Base-by-base conservation (phyloP, 2,888 invertebrate species). In the Lacanobia wlatinum region DNA sequence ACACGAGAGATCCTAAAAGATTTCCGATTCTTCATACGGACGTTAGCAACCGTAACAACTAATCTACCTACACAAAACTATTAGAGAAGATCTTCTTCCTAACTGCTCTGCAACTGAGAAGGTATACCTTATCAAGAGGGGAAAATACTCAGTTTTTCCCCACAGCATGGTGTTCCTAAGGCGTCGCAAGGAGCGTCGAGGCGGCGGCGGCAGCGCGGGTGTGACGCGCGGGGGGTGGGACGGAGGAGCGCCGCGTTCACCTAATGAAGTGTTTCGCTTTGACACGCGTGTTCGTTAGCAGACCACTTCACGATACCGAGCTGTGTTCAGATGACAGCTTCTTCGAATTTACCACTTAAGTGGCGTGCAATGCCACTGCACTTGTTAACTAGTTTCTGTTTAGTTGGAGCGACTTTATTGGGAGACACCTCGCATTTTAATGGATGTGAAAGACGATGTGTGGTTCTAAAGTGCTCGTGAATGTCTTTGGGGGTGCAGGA, bases 181-280 rank as follows among this genome's bases (percentile, higher is more conserved):
- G 68, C 70, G 66, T 50, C 84, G 86, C 83, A 87, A 86, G 86
- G 87, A 87, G 82, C 80, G 83, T 80, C 77, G 82, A 73, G 87
- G 83, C 85, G 83, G 86, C 82, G 73, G 76, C 72, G 58, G 84
- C 88, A 87, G 67, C n/a, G 23, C 21, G 70, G 70, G 46, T 52
- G 84, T 88, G 87, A 67, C n/a, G 23, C 21, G 70, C 63, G 46
- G 38, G 1, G 12, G 80, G 5, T 67, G 78, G 79, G 64, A 8
- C 21, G 81, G 86, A 84, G 87, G 86, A 87, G 89, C 85, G 92
- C 94, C 93, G 89, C 86, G 93, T 94, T 95, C 95, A 95, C 93
- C 95, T 96, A 96, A 96, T 96, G 95, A 96, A 96, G 96, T 95
- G 95, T 94, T 93, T 95, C 94, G 95, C 95, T 96, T 96, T 96